phyloP scores from a whole-genome alignment of 2,888 invertebrate genomes.

The Baronia brevicornis region DNA sequence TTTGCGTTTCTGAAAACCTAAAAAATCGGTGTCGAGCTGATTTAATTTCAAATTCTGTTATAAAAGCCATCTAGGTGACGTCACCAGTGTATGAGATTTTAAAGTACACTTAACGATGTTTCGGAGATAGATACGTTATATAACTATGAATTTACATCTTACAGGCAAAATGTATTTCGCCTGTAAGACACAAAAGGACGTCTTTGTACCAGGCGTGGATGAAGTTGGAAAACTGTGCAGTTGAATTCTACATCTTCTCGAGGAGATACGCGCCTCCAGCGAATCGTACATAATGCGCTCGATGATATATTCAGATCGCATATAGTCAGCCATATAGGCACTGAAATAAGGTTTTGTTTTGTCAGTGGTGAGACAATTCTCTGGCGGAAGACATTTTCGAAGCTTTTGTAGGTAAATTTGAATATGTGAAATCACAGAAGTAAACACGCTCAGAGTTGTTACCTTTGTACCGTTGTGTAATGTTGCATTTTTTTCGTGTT shows the following conservation, averaged over 20 bases:
- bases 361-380: slow-evolving; percentile 46
- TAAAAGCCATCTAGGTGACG: no score
- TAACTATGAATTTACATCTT: slow-evolving; percentile 22
- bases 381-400: slow-evolving; percentile 41
- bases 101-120: no score
- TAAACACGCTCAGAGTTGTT: slow-evolving; percentile 7
- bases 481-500: no score
- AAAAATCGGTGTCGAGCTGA: no score
- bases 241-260: slow-evolving; percentile 47
- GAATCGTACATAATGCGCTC: slow-evolving; percentile 64
- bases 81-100: no score
- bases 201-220: slow-evolving; percentile 42
- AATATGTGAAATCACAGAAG: slow-evolving; percentile 16
- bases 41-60: no score
- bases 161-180: slow-evolving; percentile 10
- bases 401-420: slow-evolving; percentile 23
- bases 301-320: slow-evolving; percentile 71
- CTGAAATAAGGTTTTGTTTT: slow-evolving; percentile 62
- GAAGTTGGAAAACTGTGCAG: slow-evolving; percentile 52
- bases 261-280: slow-evolving; percentile 58
- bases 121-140: slow-evolving; percentile 5
- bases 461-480: slow-evolving; percentile 8
- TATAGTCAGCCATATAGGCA: slow-evolving; percentile 61
- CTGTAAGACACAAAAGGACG: slow-evolving; percentile 26
- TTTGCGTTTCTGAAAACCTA: no score